Evolutionary conservation across 2,888 invertebrate genomes (phyloP).

Genomic region (Mythimna loreyi): DNA sequence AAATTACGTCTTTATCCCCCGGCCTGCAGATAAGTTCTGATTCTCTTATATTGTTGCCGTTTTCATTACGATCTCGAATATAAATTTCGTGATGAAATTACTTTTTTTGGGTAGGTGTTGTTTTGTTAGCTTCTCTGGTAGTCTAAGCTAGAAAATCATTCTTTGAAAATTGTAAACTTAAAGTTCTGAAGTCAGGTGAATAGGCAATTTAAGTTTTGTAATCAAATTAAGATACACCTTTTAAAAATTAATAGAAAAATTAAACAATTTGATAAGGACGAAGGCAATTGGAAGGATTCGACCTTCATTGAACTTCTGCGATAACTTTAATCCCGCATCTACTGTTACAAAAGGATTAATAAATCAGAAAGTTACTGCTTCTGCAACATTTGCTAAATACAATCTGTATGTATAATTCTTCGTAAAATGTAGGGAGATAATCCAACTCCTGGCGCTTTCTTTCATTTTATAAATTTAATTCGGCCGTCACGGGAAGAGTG

Average conservation of each 20-base stretch:
- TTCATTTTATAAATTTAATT: conserved; percentile 79
- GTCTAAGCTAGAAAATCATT: background rate
- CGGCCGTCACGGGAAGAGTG: conserved; percentile 79
- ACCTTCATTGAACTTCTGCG: background rate
- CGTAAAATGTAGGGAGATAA: conserved; percentile 54
- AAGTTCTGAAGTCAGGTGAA: background rate
- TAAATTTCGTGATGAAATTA: conserved; percentile 49
- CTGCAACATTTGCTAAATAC: conserved; percentile 32
- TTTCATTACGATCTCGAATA: conserved; percentile 61
- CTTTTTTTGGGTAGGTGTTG: conserved; percentile 32
- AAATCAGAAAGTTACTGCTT: conserved; percentile 27
- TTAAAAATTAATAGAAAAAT: background rate
- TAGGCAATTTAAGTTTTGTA: background rate
- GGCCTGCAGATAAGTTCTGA: conserved; percentile 78
- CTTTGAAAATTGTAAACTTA: background rate
- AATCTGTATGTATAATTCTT: conserved; percentile 36
- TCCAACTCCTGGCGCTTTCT: conserved; percentile 55
- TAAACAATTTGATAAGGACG: background rate
- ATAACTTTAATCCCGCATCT: conserved; percentile 9
- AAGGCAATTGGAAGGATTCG: too few species aligned
- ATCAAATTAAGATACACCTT: background rate
- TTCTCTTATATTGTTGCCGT: conserved; percentile 69
- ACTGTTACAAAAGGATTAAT: conserved; percentile 25
- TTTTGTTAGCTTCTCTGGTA: conserved; percentile 4
- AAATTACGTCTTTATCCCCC: conserved; percentile 84